Evolutionary conservation across 2,797 vertebrate genomes (phyloP).

Genomic region (Luscinia luscinia): DNA sequence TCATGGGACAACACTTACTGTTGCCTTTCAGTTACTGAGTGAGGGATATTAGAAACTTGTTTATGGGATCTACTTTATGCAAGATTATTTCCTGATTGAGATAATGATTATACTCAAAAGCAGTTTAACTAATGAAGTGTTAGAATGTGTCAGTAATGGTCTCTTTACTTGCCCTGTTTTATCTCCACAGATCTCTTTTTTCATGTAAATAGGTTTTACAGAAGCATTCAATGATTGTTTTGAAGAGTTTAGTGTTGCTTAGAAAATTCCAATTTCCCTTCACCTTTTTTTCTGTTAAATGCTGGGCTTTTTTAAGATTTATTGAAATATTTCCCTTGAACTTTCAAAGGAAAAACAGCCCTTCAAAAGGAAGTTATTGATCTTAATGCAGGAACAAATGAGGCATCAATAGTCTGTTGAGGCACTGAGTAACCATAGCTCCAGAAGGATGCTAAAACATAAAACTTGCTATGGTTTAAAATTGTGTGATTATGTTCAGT

Average conservation of each 20-base stretch:
- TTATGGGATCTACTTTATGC: background rate
- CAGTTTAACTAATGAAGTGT: background rate
- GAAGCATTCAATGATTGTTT: background rate
- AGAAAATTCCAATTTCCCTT: background rate
- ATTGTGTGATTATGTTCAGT: background rate
- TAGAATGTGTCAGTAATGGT: background rate
- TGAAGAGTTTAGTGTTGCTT: background rate
- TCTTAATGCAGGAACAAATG: background rate
- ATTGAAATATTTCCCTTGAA: background rate
- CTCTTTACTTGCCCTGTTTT: background rate
- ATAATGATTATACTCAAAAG: background rate
- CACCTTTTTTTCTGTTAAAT: background rate
- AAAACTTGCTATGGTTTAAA: background rate
- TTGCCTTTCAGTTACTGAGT: background rate
- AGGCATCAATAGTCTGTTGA: background rate
- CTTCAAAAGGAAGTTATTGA: background rate
- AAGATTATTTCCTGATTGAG: background rate
- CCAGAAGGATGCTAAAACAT: background rate
- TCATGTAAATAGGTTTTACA: background rate
- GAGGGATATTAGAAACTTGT: background rate
- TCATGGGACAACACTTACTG: background rate
- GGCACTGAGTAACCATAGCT: background rate
- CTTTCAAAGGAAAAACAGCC: background rate
- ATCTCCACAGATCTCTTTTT: background rate
- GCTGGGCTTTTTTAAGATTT: background rate